Evolutionary conservation across 1,140 invertebrate genomes (phyloP), one percentile per base, ranked within the genome.

Genomic region (Temnothorax longispinosus): DNA sequence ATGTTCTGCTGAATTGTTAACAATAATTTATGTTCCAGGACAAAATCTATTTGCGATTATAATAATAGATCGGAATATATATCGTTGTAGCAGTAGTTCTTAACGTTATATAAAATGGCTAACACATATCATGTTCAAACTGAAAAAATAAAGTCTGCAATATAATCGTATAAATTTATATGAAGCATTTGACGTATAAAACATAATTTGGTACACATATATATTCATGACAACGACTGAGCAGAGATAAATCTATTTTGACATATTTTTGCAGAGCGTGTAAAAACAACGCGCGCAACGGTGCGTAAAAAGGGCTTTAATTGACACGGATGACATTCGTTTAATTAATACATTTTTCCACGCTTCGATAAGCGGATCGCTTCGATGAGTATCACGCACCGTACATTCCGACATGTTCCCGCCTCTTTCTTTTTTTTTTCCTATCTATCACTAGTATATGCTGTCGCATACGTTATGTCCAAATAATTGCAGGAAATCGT

Each of bases 291-390:
- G 8, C 15, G 27, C 8, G 52, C 38, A 47, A 35, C 8, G 18
- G 8, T 21, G 11, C 27, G n/a, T 27, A 74, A 38, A 84, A 84
- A 84, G 13, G 7, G 8, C 0, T 60, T 82, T 72, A 82, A 60
- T 74, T 72, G 41, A 82, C 69, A 50, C 27, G 15, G 4, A 8
- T 32, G 54, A 38, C 18, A 50, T 50, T 60, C 8, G 54, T 3
- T 84, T 84, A 74, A 84, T 84, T 74, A 60, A 75, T 74, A 54
- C 27, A 60, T 74, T 47, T 82, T 74, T 60, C 41, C 32, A 47
- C 41, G 80, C 54, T 74, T 82, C 21, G 38, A 56, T 69, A 80
- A 71, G 38, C 64, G n/a, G 3, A 67, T 54, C 32, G 21, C 60
- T 65, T 65, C 62, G 47, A 54, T 81, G 47, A 27, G 44, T 10